A percentile compares a stretch with the other conserved stretches of the same genome.
Evolutionary conservation across 2,113 vertebrate species (phyloP).

Genomic region (Crotophaga sulcirostris): DNA sequence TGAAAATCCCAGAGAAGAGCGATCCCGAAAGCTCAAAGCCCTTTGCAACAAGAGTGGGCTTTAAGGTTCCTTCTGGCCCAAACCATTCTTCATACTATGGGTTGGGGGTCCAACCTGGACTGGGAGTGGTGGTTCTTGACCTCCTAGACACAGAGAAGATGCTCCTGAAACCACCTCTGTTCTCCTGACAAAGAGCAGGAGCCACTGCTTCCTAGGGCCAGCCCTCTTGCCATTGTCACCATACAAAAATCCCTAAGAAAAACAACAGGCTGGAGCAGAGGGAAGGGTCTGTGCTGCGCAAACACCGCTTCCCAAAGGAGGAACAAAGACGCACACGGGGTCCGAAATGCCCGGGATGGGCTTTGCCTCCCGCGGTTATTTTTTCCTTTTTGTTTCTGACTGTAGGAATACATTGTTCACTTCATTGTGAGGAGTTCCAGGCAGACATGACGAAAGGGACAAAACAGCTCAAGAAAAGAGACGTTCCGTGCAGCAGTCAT

Average conservation of each 20-base stretch:
- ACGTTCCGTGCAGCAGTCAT: neutral
- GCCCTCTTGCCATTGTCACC: neutral
- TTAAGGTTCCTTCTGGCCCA: too few relatives aligned
- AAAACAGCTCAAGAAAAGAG: constrained; percentile 9
- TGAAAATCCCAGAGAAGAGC: too few relatives aligned
- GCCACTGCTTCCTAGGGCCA: neutral
- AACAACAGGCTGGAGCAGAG: neutral
- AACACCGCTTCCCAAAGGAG: neutral
- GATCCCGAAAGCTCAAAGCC: too few relatives aligned
- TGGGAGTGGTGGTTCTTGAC: neutral
- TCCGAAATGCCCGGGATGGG: constrained; percentile 7
- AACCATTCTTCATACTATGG: accelerated
- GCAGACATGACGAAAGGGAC: constrained; percentile 56
- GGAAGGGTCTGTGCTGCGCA: neutral
- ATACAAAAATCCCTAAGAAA: neutral
- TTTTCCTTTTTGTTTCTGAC: constrained; percentile 28
- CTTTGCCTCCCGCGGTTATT: constrained; percentile 42
- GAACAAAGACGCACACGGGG: neutral
- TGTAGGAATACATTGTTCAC: neutral
- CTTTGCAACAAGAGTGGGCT: too few relatives aligned
- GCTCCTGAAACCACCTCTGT: neutral
- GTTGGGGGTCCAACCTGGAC: accelerated
- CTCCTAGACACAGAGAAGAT: neutral
- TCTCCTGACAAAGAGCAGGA: neutral
- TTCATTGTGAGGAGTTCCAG: constrained; percentile 39